These are phyloP conservation scores for Phalloptychus januarius DNA, from an alignment of 2,797 vertebrate genomes.

Conservation along the genomic window DNA sequence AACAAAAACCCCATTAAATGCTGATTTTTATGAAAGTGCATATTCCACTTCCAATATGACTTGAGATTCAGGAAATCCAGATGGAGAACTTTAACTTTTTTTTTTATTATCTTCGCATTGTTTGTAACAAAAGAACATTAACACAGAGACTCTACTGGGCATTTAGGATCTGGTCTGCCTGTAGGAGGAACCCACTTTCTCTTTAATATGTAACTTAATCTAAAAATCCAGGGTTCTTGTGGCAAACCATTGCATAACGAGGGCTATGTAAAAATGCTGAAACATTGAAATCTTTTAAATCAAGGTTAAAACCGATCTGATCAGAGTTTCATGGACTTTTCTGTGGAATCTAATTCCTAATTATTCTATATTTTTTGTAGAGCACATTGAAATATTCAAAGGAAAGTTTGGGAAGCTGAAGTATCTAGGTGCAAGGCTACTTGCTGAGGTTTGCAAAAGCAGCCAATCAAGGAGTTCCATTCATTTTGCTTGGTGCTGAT, in stretches of 20 bases:
- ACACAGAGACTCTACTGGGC: not conserved
- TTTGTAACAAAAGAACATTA: not conserved
- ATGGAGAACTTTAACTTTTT: not conserved
- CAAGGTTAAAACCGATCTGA: not conserved
- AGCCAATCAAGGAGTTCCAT: not conserved
- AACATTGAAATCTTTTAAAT: not conserved
- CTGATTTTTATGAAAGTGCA: not conserved
- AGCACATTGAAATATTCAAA: not conserved
- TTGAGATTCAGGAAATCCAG: not conserved
- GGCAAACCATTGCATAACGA: not conserved
- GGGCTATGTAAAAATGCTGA: no score
- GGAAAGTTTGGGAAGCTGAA: not conserved
- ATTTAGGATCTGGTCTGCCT: not conserved
- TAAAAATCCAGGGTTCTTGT: not conserved
- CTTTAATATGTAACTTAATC: not conserved
- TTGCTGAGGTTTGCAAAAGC: not conserved
- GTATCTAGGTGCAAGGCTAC: not conserved
- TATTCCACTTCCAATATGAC: not conserved
- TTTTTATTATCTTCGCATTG: not conserved
- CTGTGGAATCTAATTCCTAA: not conserved
- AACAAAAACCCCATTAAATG: not conserved
- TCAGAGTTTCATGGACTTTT: not conserved
- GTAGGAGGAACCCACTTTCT: not conserved
- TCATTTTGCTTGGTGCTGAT: not conserved
- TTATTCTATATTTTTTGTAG: not conserved